Base-by-base conservation (phyloP, 2,888 invertebrate species). In the Gasteruption jaculator region DNA sequence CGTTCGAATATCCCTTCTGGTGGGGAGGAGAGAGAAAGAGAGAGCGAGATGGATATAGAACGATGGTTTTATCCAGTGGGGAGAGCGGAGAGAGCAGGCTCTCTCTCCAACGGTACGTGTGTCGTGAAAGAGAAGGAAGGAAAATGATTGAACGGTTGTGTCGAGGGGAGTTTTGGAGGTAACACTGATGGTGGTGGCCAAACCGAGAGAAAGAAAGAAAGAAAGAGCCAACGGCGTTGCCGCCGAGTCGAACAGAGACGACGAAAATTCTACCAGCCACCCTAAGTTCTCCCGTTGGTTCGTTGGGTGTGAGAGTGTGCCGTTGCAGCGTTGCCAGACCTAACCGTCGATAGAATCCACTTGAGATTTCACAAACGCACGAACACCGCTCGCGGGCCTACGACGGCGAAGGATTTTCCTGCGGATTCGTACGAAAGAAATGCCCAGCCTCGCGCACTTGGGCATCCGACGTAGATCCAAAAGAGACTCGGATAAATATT, bases 241-340 rank as follows among this genome's bases (percentile, higher is more conserved):
- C 56, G n/a, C n/a, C n/a, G n/a, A n/a, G n/a, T n/a, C n/a, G n/a
- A n/a, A n/a, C n/a, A n/a, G n/a, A n/a, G n/a, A n/a, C n/a, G n/a
- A n/a, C n/a, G n/a, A n/a, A n/a, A n/a, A n/a, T n/a, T n/a, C n/a
- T n/a, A 40, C 47, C 41, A 51, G 57, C 61, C 54, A 62, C 63
- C 61, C 62, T 56, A 54, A 51, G 53, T 52, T 56, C 58, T 56
- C 55, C 53, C 50, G 51, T 56, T 51, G 44, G 46, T 53, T 42
- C 46, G 46, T 53, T 38, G 50, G 53, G 57, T 53, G 52, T 40
- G 57, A 53, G 56, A 53, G 55, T 41, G 53, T n/a, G 50, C 50
- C 50, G 48, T 49, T 50, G 65, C 69, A 51, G 47, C 49, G 69
- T 70, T 70, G 69, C 65, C 69, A 58, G 49, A 50, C 58, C 47